A percentile compares a stretch with the other conserved stretches of the same genome.
These are phyloP conservation scores for Imbricaverruca yamaguchii DNA, from an alignment of 2,888 invertebrate species.

Conservation along the genomic window DNA sequence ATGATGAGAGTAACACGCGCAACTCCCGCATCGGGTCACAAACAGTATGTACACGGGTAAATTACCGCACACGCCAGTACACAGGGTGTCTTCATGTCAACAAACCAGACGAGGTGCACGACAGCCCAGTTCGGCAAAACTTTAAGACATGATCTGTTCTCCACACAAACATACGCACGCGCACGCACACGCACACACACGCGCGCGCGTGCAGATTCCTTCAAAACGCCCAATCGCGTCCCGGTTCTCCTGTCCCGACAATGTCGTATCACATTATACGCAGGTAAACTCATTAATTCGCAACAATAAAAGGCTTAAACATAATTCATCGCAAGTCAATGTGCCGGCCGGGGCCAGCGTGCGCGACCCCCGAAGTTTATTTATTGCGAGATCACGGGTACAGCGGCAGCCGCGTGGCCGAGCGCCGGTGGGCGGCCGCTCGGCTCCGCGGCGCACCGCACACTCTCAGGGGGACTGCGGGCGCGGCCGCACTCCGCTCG, in stretches of 20 bases:
- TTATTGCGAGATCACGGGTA: constrained; percentile 21
- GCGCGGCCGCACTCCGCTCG: too few species aligned
- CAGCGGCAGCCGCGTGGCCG: not conserved
- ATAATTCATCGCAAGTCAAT: not conserved
- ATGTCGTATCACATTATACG: constrained; percentile 11
- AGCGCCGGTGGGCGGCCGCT: not conserved
- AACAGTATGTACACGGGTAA: constrained; percentile 14
- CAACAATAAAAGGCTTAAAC: constrained; percentile 21
- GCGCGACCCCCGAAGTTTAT: not conserved
- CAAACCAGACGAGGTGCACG: not conserved
- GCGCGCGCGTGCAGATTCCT: not conserved
- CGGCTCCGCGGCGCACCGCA: not conserved
- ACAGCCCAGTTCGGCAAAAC: not conserved
- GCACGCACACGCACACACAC: not conserved
- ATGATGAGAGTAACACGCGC: constrained; percentile 16
- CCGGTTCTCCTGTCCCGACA: not conserved
- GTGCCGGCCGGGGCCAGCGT: too few species aligned
- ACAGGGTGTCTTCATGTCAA: constrained; percentile 17
- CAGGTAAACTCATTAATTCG: constrained; percentile 21
- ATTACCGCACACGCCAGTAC: not conserved
- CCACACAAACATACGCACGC: not conserved
- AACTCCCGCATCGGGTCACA: not conserved
- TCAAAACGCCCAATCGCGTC: not conserved
- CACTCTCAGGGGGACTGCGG: not conserved
- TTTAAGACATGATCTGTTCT: constrained; percentile 17